Percentiles rank a stretch among this genome's conserved stretches.
phyloP scores from a whole-genome alignment of 1,140 invertebrate species.

The Eriosoma lanigerum region DNA sequence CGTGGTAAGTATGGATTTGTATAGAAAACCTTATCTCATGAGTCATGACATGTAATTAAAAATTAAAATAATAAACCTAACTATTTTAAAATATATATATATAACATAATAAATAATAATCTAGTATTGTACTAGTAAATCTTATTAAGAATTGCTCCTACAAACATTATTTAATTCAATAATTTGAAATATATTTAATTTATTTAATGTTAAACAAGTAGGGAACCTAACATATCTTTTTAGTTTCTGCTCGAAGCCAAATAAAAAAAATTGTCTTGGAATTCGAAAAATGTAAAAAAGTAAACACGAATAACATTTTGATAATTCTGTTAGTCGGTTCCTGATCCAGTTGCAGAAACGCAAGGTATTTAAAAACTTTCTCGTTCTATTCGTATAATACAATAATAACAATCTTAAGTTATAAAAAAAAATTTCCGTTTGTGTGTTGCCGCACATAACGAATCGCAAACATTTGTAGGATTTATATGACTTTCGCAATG shows the following conservation, averaged over 20 bases:
- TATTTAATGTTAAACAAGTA: too few relatives aligned
- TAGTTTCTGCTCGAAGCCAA: not conserved
- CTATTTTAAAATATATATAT: too few relatives aligned
- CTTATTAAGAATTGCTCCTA: too few relatives aligned
- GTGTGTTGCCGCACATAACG: not conserved
- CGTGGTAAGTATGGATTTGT: too few relatives aligned
- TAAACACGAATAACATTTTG: not conserved
- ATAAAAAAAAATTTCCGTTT: not conserved
- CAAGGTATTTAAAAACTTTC: not conserved
- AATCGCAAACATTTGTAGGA: not conserved
- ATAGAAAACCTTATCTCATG: too few relatives aligned
- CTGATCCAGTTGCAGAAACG: not conserved
- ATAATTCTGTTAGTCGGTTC: not conserved
- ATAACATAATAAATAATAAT: too few relatives aligned
- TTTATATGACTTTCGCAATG: conserved; percentile 4
- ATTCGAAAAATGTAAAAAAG: not conserved
- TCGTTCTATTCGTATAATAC: not conserved
- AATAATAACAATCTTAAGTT: not conserved
- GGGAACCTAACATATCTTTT: not conserved
- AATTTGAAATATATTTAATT: too few relatives aligned
- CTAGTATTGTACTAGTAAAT: too few relatives aligned
- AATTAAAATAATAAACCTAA: too few relatives aligned
- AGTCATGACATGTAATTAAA: too few relatives aligned
- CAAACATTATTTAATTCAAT: too few relatives aligned
- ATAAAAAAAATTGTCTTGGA: not conserved